phyloP scores from a whole-genome alignment of 35 echinoderm and acorn worm genomes.

The Heliocidaris erythrogramma region DNA sequence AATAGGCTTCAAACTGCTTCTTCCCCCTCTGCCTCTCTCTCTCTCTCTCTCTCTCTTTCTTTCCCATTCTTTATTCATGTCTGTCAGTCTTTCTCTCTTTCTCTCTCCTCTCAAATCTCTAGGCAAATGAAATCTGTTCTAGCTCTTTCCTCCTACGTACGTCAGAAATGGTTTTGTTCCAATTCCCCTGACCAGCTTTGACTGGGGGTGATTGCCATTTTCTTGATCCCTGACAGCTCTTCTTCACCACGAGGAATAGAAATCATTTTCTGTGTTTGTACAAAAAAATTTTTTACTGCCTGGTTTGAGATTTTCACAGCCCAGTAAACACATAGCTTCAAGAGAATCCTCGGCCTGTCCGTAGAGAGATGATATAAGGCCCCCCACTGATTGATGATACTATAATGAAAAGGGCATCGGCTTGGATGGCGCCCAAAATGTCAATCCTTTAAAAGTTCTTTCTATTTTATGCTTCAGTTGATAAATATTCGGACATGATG shows the following conservation, averaged over 20 bases:
- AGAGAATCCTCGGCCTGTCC: not conserved
- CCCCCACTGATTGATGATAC: not conserved
- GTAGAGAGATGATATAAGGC: not conserved
- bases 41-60: not conserved
- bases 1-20: not conserved
- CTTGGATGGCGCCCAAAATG: not conserved
- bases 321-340: not conserved
- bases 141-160: not conserved
- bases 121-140: not conserved
- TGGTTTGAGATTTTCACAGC: not conserved
- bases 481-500: not conserved
- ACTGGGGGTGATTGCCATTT: not conserved
- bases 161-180: not conserved
- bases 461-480: not conserved
- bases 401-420: not conserved
- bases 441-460: slow-evolving; percentile 12
- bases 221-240: not conserved
- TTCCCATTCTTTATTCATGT: not conserved
- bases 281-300: not conserved
- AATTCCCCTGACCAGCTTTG: not conserved
- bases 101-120: not conserved
- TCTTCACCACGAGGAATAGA: not conserved
- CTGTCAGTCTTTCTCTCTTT: not conserved
- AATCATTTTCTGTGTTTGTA: not conserved
- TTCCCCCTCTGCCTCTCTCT: not conserved